Base-by-base conservation (phyloP, 2,797 vertebrate genomes). In the Leuciscus waleckii region DNA sequence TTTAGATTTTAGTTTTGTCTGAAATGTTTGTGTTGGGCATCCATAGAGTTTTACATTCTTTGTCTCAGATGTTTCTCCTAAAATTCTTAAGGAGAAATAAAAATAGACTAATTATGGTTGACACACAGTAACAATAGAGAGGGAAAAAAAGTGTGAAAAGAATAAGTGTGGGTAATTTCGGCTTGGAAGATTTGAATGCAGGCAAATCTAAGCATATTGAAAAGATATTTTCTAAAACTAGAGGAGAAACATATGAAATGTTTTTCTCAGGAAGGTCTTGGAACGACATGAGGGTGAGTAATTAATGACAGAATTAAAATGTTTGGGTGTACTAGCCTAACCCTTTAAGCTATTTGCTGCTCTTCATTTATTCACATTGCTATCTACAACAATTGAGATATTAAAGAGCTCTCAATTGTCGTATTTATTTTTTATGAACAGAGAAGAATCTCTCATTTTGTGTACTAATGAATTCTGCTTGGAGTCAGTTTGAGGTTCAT, bases 401-500 rank as follows among this genome's bases (percentile, higher is more conserved):
- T 49, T 56, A 29, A 56, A 11, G 7, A 29, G 1, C 16, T 41
- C 35, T 71, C 19, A 13, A 32, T 51, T 35, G n/a, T 19, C 4
- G 2, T 32, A 65, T 32, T 46, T 65, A 8, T 21, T 79, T 26
- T 80, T 7, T 65, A 49, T 35, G 17, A 16, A 46, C 23, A 43
- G n/a, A 35, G 32, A 69, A 3, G 37, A 17, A 54, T 65, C 63
- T 65, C 26, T 65, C 29, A 65, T 21, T 37, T 37, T 58, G 68
- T 29, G 37, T 61, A 39, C 35, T 26, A 26, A 39, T 81, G 56
- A 81, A 73, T 54, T 76, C 29, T 1, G 54, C 14, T 77, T 65
- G n/a, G 3, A 71, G 76, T 69, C 70, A 10, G 23, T 74, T 51
- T 63, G 65, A 32, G 49, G 63, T 84, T 87, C 17, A 77, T 49